A percentile compares a stretch with the other conserved stretches of the same genome.
Evolutionary conservation across 2,797 vertebrate genomes (phyloP).

Genomic region (Dromococcyx pavoninus): DNA sequence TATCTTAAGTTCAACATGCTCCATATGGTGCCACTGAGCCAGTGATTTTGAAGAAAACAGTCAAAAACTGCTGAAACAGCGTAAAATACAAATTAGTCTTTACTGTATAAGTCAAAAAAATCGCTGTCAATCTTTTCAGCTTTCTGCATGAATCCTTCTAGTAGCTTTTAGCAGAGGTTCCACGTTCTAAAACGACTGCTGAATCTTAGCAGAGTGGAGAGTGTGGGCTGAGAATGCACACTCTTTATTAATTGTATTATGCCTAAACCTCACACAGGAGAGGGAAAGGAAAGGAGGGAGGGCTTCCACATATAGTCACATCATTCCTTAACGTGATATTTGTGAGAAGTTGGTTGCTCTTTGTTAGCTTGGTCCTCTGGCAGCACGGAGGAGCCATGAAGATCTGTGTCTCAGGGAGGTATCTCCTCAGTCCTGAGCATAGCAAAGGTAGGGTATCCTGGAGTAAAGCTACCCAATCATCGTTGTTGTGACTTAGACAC

Average conservation of each 20-base stretch:
- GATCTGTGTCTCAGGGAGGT: not conserved
- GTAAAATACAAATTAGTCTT: slow-evolving; percentile 71
- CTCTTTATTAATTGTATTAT: not conserved
- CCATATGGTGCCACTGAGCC: slow-evolving; percentile 74
- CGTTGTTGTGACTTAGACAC: not conserved
- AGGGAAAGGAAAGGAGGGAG: not conserved
- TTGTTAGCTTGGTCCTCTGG: not conserved
- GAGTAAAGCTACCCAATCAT: not conserved
- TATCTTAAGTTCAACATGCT: slow-evolving; percentile 76
- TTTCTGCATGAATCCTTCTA: slow-evolving; percentile 52
- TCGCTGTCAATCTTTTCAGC: slow-evolving; percentile 64
- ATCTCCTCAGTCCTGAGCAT: not conserved
- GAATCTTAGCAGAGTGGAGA: slow-evolving; percentile 5
- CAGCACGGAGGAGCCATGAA: not conserved
- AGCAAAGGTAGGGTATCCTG: not conserved
- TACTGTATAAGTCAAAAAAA: slow-evolving; percentile 62
- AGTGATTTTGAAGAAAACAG: slow-evolving; percentile 74
- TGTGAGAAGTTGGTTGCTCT: not conserved
- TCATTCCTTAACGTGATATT: not conserved
- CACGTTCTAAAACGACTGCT: slow-evolving; percentile 52
- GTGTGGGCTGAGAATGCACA: not conserved
- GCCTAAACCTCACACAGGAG: not conserved
- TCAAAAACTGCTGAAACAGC: slow-evolving; percentile 71
- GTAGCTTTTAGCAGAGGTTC: slow-evolving; percentile 41
- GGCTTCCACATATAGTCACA: not conserved